Base-by-base conservation (phyloP, 2,797 vertebrate genomes). In the Apogon talboti region DNA sequence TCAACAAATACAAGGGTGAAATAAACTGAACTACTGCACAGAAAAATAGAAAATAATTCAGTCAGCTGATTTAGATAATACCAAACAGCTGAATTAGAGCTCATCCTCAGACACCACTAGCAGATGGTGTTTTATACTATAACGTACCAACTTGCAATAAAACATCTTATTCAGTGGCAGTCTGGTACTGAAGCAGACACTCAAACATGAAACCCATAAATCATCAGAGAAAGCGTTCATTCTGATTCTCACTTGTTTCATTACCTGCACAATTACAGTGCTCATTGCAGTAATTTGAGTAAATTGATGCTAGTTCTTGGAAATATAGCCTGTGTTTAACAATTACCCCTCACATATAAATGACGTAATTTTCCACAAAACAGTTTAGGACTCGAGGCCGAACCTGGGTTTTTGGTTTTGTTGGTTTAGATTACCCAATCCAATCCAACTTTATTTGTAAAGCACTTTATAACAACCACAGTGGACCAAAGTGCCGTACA, bases 171-270 rank as follows among this genome's bases (percentile, higher is more conserved):
- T 56, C 38, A 53, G 60, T 35, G 40, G 11, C 40, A 37, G 48
- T 56, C 37, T 55, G n/a, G 28, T 65, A 40, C 14, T 33, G 40
- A 12, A 59, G 46, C 64, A 54, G 44, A 67, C 58, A 79, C 37
- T 81, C 75, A 73, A 44, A 73, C 46, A 77, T 69, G 44, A 72
- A 83, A 55, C 43, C 45, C 44, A 55, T 44, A 37, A 61, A 74
- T 72, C 69, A 55, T 76, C 59, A 66, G 46, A 80, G 41, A 74
- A 79, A 58, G 46, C 50, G 62, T 55, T 40, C 11, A 74, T 71
- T 66, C 63, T 59, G 44, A 71, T 78, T 72, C 49, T 73, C 35
- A 71, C 56, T 72, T 81, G 66, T 74, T 80, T 71, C 38, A 60
- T 82, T 81, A 79, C 57, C 62, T 72, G 16, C 42, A 51, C 61